Evolutionary conservation across 1,140 invertebrate genomes (phyloP).

Genomic region (Dysdera silvatica): DNA sequence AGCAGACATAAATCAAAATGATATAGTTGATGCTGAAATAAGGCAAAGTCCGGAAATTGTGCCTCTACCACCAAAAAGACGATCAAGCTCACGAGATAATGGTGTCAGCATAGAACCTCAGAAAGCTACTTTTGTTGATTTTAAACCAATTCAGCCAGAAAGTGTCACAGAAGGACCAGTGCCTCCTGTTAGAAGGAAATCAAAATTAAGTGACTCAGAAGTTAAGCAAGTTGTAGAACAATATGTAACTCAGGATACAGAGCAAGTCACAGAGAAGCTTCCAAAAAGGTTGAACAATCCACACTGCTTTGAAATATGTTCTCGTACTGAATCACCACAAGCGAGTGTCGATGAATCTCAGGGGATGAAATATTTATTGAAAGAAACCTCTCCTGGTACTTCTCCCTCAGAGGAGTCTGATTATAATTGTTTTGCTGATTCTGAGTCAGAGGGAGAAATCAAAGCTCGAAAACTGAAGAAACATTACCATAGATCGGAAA

Average conservation of each 20-base stretch:
- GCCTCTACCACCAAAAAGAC: too few relatives aligned
- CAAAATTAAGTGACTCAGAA: slow-evolving; percentile 16
- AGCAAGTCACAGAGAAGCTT: background rate
- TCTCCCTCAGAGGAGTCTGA: slow-evolving; percentile 22
- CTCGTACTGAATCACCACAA: background rate
- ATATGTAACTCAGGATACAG: too few relatives aligned
- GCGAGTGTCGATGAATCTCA: background rate
- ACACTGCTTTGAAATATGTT: background rate
- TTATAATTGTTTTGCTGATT: slow-evolving; percentile 27
- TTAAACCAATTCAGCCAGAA: too few relatives aligned
- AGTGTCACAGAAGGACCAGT: too few relatives aligned
- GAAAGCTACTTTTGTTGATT: too few relatives aligned
- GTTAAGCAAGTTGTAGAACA: slow-evolving; percentile 22
- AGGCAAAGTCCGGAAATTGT: too few relatives aligned
- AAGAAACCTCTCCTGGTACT: slow-evolving; percentile 19
- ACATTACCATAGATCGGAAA: slow-evolving; percentile 4
- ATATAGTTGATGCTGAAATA: too few relatives aligned
- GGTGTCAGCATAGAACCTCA: too few relatives aligned
- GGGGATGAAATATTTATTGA: background rate
- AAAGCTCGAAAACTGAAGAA: slow-evolving; percentile 14
- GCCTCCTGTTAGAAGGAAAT: slow-evolving; percentile 20
- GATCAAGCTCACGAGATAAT: too few relatives aligned
- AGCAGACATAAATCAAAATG: too few relatives aligned
- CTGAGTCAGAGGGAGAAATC: slow-evolving; percentile 21
- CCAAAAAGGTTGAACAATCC: slow-evolving; percentile 4